Evolutionary conservation across 2,888 invertebrate genomes (phyloP).

Genomic region (Galerucella pusilla): DNA sequence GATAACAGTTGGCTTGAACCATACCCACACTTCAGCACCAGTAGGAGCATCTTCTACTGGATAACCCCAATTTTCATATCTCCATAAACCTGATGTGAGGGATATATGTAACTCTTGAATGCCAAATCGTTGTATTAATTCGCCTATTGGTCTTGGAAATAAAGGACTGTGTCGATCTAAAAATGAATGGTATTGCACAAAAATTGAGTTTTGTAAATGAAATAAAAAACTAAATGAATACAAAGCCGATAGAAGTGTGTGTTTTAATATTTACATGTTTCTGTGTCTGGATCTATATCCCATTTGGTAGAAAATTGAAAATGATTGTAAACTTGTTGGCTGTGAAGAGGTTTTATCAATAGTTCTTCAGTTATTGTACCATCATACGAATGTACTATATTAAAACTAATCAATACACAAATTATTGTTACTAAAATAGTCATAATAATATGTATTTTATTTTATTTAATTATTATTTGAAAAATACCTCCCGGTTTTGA

Average conservation of each 20-base stretch:
- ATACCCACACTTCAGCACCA: conserved; percentile 94
- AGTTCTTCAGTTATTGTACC: conserved; percentile 91
- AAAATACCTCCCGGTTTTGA: neutral
- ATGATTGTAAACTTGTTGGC: conserved; percentile 87
- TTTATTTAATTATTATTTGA: neutral
- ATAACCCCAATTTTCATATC: conserved; percentile 94
- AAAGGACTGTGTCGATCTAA: conserved; percentile 85
- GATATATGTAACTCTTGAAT: conserved; percentile 92
- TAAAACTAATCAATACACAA: conserved; percentile 9
- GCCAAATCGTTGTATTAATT: conserved; percentile 84
- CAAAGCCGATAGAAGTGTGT: neutral
- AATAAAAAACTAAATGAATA: too few species aligned
- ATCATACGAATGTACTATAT: conserved; percentile 34
- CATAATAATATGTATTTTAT: conserved; percentile 15
- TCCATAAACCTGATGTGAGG: conserved; percentile 94
- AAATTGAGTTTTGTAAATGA: too few species aligned
- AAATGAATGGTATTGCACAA: conserved; percentile 48
- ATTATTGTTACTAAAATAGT: conserved; percentile 5
- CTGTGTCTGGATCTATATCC: conserved; percentile 68
- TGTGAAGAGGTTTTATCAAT: conserved; percentile 84
- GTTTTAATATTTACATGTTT: conserved; percentile 69
- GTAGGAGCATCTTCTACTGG: conserved; percentile 90
- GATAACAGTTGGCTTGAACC: conserved; percentile 79
- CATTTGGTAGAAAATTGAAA: conserved; percentile 92
- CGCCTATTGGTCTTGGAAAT: conserved; percentile 89